These are phyloP conservation scores for Manduca sexta DNA, from an alignment of 1,140 invertebrate species.

Conservation along the genomic window DNA sequence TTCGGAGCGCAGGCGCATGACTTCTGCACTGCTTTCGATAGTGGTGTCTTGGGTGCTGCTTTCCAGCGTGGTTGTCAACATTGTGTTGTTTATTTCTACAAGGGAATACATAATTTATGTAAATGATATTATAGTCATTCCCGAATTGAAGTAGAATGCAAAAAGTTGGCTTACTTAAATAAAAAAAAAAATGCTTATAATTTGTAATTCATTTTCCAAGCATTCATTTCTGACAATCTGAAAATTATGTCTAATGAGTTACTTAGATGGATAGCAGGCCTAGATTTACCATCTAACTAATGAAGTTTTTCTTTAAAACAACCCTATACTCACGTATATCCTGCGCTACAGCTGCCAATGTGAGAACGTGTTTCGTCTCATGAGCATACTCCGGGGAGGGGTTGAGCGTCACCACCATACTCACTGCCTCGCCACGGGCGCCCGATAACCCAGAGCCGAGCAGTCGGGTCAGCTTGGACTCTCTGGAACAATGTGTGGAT, in stretches of 20 bases:
- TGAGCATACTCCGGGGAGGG: slow-evolving; percentile 41
- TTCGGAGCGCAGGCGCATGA: slow-evolving; percentile 39
- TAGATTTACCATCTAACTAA: no score
- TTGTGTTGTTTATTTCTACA: slow-evolving; percentile 54
- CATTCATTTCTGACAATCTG: no score
- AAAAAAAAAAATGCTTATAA: no score
- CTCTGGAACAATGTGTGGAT: slow-evolving; percentile 20
- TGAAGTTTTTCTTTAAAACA: no score
- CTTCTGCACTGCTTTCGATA: slow-evolving; percentile 20
- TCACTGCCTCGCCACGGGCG: slow-evolving; percentile 44
- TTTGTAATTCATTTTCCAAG: no score
- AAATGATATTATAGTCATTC: no score
- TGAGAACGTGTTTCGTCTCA: slow-evolving; percentile 51
- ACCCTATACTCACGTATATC: slow-evolving; percentile 48
- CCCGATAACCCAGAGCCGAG: slow-evolving; percentile 52
- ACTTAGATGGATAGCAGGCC: no score
- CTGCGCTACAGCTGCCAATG: slow-evolving; percentile 47
- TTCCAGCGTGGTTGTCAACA: slow-evolving; percentile 31
- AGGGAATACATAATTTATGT: neutral
- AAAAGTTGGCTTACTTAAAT: no score
- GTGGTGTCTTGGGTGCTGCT: slow-evolving; percentile 36
- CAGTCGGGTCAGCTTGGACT: slow-evolving; percentile 57
- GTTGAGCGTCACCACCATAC: slow-evolving; percentile 62
- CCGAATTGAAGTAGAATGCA: no score
- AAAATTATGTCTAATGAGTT: no score